A percentile compares a stretch with the other conserved stretches of the same genome.
Conservation (phyloP, 2,113 vertebrate species). For the Neolamprologus sp. region DNA sequence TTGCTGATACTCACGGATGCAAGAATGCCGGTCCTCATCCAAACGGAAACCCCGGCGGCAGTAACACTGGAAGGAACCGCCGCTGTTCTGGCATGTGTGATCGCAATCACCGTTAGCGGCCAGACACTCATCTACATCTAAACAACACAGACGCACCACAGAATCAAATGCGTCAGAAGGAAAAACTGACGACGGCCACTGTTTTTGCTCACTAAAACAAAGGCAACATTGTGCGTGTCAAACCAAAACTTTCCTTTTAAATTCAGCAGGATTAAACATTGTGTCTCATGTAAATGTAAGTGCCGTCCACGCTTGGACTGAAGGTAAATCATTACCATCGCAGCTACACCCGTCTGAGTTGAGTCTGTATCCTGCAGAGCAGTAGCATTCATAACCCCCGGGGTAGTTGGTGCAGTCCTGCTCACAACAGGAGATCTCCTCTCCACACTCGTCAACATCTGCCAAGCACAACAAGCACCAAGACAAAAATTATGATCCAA, state of each 20-base stretch:
- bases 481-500: background rate
- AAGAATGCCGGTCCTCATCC: conserved; percentile 77
- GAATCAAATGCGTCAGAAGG: background rate
- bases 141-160: conserved; percentile 17
- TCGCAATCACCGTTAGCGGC: conserved; percentile 75
- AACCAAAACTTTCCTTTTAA: background rate
- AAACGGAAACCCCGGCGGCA: conserved; percentile 79
- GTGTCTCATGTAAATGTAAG: background rate
- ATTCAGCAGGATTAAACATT: background rate
- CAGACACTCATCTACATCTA: conserved; percentile 89
- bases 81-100: conserved; percentile 82
- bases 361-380: conserved; percentile 81
- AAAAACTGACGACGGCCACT: background rate
- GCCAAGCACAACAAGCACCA: conserved; percentile 23
- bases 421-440: conserved; percentile 78
- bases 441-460: conserved; percentile 85
- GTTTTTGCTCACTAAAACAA: background rate
- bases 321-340: conserved; percentile 69
- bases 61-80: conserved; percentile 83
- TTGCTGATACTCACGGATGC: conserved; percentile 73
- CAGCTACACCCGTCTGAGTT: conserved; percentile 81
- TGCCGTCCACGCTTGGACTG: background rate
- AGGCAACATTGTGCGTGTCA: background rate
- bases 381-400: conserved; percentile 90
- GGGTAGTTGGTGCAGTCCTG: conserved; percentile 89